These are phyloP conservation scores for Laspeyria flexula DNA, from an alignment of 2,888 invertebrate species.

Conservation along the genomic window DNA sequence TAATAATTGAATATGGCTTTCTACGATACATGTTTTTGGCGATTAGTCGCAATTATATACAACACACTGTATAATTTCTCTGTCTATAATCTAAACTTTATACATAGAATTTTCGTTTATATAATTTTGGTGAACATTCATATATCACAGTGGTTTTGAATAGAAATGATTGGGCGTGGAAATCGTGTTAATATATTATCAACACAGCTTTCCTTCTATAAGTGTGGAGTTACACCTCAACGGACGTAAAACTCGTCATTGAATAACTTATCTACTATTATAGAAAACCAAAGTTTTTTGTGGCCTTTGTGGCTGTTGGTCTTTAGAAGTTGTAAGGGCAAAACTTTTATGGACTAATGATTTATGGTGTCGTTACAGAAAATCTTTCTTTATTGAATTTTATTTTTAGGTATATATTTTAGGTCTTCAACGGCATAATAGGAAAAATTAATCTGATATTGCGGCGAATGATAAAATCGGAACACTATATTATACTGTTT, in stretches of 20 bases:
- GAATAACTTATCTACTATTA: not conserved
- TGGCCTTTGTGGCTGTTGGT: too few species aligned
- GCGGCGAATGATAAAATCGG: too few species aligned
- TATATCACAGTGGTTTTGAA: conserved; percentile 15
- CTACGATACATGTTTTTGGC: conserved; percentile 26
- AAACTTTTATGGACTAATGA: too few species aligned
- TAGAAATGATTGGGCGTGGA: conserved; percentile 24
- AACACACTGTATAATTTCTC: conserved; percentile 1
- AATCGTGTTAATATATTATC: conserved; percentile 10
- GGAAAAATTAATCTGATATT: too few species aligned
- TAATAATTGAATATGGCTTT: conserved; percentile 38
- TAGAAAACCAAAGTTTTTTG: not conserved
- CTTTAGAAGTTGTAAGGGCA: too few species aligned
- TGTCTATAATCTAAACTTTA: conserved; percentile 1
- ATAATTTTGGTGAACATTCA: conserved; percentile 12
- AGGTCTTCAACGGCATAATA: too few species aligned
- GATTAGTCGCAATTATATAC: conserved; percentile 36
- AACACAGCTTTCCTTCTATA: conserved; percentile 26
- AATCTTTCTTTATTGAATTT: too few species aligned
- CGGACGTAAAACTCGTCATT: conserved; percentile 10
- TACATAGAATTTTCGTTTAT: conserved; percentile 3
- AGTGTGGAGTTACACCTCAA: conserved; percentile 11
- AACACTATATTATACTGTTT: too few species aligned
- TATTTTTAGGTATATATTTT: too few species aligned
- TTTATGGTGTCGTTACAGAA: too few species aligned